These are phyloP conservation scores for Nasonia oneida DNA, from an alignment of 2,888 invertebrate species.

Conservation along the genomic window DNA sequence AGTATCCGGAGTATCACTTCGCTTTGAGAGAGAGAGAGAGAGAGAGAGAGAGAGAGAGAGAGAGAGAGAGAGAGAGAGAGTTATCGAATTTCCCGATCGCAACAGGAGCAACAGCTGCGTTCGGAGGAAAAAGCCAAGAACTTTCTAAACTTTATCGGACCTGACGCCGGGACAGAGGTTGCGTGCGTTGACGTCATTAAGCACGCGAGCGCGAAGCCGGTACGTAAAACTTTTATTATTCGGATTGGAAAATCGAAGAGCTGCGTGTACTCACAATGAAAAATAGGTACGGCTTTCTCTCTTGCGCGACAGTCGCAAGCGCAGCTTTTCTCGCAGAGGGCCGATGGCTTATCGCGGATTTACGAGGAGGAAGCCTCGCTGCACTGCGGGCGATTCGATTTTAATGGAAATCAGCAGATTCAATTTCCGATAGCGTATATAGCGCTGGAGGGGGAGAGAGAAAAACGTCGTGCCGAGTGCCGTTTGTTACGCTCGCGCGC, in stretches of 20 bases:
- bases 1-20: conserved; percentile 39
- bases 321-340: neutral
- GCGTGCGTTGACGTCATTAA: conserved; percentile 53
- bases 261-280: neutral
- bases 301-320: neutral
- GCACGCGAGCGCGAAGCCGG: neutral
- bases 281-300: neutral
- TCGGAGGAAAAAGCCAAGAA: neutral
- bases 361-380: conserved; percentile 51
- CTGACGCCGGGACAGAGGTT: conserved; percentile 14
- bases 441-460: conserved; percentile 44
- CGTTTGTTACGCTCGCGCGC: no score
- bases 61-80: neutral
- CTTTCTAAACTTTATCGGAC: conserved; percentile 44
- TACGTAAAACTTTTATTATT: neutral
- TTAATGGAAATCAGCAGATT: conserved; percentile 60
- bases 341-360: conserved; percentile 57
- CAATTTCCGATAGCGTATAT: conserved; percentile 55
- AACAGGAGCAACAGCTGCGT: neutral
- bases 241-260: neutral
- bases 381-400: conserved; percentile 58
- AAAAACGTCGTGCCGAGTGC: conserved; percentile 33
- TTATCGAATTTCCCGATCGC: conserved; percentile 43
- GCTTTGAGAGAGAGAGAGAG: neutral
- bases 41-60: no score